phyloP scores from a whole-genome alignment of 2,888 invertebrate species.

The Acronicta psi region DNA sequence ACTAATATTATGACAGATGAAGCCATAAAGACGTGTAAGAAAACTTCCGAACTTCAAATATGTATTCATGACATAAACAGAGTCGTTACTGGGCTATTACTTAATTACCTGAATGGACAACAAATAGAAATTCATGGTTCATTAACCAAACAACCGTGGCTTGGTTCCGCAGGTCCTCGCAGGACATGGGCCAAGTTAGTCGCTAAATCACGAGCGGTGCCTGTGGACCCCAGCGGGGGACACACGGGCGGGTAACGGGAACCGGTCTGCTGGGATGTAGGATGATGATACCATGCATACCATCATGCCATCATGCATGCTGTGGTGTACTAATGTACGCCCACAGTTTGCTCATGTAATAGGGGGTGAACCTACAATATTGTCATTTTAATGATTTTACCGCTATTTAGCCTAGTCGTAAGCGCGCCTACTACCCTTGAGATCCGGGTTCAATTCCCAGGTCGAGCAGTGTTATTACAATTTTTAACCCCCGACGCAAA shows the following conservation, averaged over 20 bases:
- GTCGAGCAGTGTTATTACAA: too few relatives aligned
- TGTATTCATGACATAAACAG: constrained; percentile 48
- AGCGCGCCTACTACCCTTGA: too few relatives aligned
- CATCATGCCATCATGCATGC: too few relatives aligned
- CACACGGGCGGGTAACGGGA: constrained; percentile 56
- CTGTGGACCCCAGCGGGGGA: constrained; percentile 71
- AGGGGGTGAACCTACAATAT: too few relatives aligned
- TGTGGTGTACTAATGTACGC: too few relatives aligned
- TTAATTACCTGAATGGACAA: constrained; percentile 85
- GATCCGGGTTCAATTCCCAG: too few relatives aligned
- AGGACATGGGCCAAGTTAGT: constrained; percentile 83
- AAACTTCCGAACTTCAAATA: constrained; percentile 19
- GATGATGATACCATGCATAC: background rate
- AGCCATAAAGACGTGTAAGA: background rate
- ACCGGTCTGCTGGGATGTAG: constrained; percentile 8
- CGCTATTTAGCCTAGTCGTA: too few relatives aligned
- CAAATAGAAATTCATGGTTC: constrained; percentile 87
- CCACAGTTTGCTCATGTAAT: too few relatives aligned
- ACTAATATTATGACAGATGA: too few relatives aligned
- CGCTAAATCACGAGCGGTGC: constrained; percentile 83
- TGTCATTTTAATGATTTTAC: too few relatives aligned
- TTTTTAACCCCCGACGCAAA: too few relatives aligned
- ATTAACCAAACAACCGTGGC: constrained; percentile 81
- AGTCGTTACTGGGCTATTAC: constrained; percentile 66
- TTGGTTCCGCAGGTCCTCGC: constrained; percentile 71